Evolutionary conservation across 2,113 vertebrate species (phyloP).

Genomic region (Cyanistes caeruleus): DNA sequence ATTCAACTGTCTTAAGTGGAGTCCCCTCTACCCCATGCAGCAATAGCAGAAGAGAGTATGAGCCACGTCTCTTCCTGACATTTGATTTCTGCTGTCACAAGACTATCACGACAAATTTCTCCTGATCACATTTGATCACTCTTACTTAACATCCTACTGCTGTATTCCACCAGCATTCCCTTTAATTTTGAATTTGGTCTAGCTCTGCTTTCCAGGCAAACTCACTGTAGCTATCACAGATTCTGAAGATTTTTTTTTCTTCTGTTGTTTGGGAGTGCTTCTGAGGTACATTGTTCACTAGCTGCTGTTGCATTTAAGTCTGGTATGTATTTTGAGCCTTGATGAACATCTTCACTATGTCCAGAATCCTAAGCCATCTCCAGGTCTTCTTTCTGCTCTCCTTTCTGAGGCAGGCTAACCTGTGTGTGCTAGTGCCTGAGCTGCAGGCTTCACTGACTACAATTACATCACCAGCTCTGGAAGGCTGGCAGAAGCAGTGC

Average conservation of each 20-base stretch:
- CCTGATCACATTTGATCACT: neutral
- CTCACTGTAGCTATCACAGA: neutral
- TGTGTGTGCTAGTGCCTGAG: neutral
- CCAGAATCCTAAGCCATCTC: neutral
- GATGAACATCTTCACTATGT: neutral
- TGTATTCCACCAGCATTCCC: neutral
- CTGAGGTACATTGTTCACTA: neutral
- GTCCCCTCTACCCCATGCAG: neutral
- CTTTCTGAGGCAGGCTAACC: neutral
- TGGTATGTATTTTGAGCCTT: neutral
- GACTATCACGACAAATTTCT: neutral
- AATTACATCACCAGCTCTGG: slow-evolving; percentile 3
- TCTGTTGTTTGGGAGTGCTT: neutral
- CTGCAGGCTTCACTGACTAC: slow-evolving; percentile 1
- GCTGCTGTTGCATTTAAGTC: neutral
- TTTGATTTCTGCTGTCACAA: neutral
- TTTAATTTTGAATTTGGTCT: neutral
- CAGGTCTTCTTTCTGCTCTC: neutral
- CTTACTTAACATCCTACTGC: neutral
- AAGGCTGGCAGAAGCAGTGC: neutral
- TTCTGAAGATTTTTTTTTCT: neutral
- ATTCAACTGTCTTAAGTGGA: neutral
- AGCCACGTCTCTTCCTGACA: neutral
- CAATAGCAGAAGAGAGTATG: neutral
- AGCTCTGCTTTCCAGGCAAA: neutral